Evolutionary conservation across 2,888 invertebrate genomes (phyloP).

Genomic region (Diarsia brunnea): DNA sequence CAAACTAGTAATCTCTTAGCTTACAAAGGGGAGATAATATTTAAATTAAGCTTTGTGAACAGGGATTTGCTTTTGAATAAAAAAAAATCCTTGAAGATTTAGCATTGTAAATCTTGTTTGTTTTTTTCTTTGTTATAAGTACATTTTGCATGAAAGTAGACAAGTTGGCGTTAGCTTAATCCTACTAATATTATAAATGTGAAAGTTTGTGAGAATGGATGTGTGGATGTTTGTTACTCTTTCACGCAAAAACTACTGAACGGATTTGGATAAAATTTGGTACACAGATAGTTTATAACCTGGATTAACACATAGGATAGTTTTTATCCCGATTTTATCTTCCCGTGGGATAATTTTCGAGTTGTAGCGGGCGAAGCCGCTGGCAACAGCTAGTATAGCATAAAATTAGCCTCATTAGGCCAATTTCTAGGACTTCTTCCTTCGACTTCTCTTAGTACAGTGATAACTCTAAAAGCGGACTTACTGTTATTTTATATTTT

Average conservation of each 20-base stretch:
- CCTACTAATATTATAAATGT: too few species aligned
- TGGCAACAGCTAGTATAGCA: too few species aligned
- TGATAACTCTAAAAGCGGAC: not conserved
- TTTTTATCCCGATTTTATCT: too few species aligned
- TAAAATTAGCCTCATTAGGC: not conserved
- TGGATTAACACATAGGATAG: too few species aligned
- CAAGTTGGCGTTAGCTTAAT: not conserved
- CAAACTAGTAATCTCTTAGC: constrained; percentile 51
- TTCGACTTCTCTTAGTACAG: not conserved
- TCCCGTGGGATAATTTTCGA: too few species aligned
- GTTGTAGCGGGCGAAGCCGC: too few species aligned
- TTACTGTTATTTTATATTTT: not conserved
- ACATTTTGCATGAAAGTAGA: not conserved
- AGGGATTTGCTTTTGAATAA: constrained; percentile 21
- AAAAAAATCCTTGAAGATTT: constrained; percentile 12
- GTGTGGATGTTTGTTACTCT: too few species aligned
- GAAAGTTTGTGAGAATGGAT: too few species aligned
- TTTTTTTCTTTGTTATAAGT: not conserved
- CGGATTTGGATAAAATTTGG: too few species aligned
- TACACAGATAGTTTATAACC: too few species aligned
- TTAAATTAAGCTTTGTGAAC: constrained; percentile 34
- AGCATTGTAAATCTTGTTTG: constrained; percentile 12
- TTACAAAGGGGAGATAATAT: constrained; percentile 42
- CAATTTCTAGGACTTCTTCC: not conserved
- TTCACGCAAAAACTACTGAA: too few species aligned